These are phyloP conservation scores for Gadopsis bispinosus DNA, from an alignment of 2,797 vertebrate species.

Conservation along the genomic window DNA sequence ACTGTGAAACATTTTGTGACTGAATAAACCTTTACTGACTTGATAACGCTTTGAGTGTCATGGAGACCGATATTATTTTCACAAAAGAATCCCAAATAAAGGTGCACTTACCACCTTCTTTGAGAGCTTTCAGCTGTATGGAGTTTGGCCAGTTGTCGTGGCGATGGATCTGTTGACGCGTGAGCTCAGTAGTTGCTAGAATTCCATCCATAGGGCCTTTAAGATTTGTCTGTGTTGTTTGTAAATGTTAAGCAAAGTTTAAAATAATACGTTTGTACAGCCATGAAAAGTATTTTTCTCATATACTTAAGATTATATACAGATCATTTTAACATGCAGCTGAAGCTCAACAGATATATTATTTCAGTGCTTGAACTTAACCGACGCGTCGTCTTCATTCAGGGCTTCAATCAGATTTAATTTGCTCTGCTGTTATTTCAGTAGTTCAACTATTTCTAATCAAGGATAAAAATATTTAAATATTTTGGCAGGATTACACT, in stretches of 20 bases:
- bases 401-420: too few species aligned
- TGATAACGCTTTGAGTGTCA: slow-evolving; percentile 35
- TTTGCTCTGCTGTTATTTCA: not conserved
- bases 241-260: not conserved
- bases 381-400: not conserved
- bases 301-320: too few species aligned
- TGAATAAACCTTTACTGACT: slow-evolving; percentile 68
- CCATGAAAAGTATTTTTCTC: not conserved
- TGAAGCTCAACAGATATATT: not conserved
- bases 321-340: not conserved
- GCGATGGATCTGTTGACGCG: not conserved
- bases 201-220: not conserved
- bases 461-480: too few species aligned
- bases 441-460: not conserved
- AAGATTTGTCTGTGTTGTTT: not conserved
- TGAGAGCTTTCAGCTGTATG: not conserved
- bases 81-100: not conserved
- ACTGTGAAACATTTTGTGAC: slow-evolving; percentile 73
- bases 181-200: not conserved
- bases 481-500: too few species aligned
- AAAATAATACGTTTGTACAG: not conserved
- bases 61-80: not conserved
- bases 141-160: not conserved
- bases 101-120: not conserved
- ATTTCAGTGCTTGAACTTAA: not conserved